Evolutionary conservation across 2,888 invertebrate genomes (phyloP).

Genomic region (Trichopoda pennipes): DNA sequence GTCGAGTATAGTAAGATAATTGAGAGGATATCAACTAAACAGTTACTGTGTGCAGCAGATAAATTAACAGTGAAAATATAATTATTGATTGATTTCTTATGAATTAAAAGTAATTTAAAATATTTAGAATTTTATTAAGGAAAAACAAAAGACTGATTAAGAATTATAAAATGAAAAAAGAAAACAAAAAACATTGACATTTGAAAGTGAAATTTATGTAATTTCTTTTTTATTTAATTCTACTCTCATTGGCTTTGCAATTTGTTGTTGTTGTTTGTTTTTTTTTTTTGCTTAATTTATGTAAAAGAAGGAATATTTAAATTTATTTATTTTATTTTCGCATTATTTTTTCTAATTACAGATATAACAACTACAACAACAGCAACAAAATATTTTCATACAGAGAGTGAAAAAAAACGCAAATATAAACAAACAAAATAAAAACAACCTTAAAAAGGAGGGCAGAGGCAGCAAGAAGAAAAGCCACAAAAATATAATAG

Average conservation of each 20-base stretch:
- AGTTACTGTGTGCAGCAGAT: no score
- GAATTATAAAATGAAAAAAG: background rate
- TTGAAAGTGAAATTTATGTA: constrained; percentile 66
- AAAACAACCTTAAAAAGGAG: constrained; percentile 38
- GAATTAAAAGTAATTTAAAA: background rate
- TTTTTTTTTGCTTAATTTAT: constrained; percentile 35
- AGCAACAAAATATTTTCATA: constrained; percentile 12
- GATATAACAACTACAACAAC: constrained; percentile 51
- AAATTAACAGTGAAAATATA: constrained; percentile 50
- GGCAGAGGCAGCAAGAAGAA: constrained; percentile 26
- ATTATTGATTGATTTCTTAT: background rate
- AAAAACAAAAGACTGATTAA: background rate
- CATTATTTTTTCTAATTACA: constrained; percentile 58
- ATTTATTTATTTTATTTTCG: constrained; percentile 40
- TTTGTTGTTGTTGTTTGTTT: no score
- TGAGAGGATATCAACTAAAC: no score
- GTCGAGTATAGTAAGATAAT: no score
- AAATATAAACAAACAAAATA: constrained; percentile 61
- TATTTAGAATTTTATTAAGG: background rate
- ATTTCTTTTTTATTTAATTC: constrained; percentile 22
- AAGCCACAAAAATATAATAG: constrained; percentile 9
- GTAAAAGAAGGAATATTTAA: constrained; percentile 26
- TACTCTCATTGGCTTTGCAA: constrained; percentile 7
- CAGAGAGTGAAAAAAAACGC: constrained; percentile 44
- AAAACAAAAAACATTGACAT: constrained; percentile 59